Conservation (phyloP, 2,888 invertebrate genomes). For the Phortica okadai region DNA sequence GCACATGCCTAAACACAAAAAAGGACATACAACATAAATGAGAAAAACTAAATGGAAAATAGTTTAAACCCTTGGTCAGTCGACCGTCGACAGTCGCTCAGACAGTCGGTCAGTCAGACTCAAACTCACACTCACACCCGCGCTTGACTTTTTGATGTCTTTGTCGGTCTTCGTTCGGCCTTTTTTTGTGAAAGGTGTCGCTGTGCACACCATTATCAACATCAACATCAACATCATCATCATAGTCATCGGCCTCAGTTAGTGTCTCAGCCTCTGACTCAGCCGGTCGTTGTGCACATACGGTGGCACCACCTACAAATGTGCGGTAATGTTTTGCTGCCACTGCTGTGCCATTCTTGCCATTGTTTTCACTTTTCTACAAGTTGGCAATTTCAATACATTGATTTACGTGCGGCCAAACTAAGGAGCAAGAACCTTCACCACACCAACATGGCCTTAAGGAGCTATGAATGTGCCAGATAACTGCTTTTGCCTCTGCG, state of each 20-base stretch:
- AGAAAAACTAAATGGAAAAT: slow-evolving; percentile 49
- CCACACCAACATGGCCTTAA: slow-evolving; percentile 26
- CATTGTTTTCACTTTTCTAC: slow-evolving; percentile 37
- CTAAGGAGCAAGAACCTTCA: slow-evolving; percentile 40
- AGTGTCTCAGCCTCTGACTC: slow-evolving; percentile 47
- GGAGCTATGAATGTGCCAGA: slow-evolving; percentile 18
- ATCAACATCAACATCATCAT: background rate
- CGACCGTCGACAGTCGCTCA: background rate
- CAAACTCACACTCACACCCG: background rate
- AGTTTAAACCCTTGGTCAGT: slow-evolving; percentile 52
- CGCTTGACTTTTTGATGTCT: slow-evolving; percentile 56
- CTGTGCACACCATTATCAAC: slow-evolving; percentile 19
- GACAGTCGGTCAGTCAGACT: background rate
- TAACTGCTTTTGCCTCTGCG: background rate
- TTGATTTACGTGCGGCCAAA: slow-evolving; percentile 72
- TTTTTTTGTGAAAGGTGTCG: slow-evolving; percentile 52
- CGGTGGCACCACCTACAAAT: slow-evolving; percentile 58
- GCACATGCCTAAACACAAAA: slow-evolving; percentile 11
- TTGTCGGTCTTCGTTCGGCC: slow-evolving; percentile 45
- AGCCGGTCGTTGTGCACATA: slow-evolving; percentile 3
- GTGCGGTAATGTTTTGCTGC: slow-evolving; percentile 27
- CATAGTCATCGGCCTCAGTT: slow-evolving; percentile 27
- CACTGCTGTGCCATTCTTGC: slow-evolving; percentile 42
- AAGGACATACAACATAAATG: slow-evolving; percentile 26
- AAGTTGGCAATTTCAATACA: slow-evolving; percentile 45